Percentiles rank a stretch among this genome's conserved stretches.
phyloP scores from a whole-genome alignment of 2,888 invertebrate species.

The Melanargia galathea region DNA sequence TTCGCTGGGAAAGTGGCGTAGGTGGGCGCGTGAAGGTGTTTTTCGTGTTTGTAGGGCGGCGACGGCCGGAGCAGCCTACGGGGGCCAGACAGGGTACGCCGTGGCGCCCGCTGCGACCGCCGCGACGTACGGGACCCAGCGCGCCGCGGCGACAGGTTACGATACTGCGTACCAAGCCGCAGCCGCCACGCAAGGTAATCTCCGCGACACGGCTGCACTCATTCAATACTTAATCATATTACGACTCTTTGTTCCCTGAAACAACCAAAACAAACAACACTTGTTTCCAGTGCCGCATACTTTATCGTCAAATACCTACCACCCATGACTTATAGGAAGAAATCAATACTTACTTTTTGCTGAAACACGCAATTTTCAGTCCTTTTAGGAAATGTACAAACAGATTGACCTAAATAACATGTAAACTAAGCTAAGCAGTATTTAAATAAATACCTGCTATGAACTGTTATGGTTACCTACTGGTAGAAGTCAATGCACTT shows the following conservation, averaged over 20 bases:
- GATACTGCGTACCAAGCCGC: slow-evolving; percentile 92
- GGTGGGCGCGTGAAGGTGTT: slow-evolving; percentile 41
- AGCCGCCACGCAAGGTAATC: slow-evolving; percentile 87
- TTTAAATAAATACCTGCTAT: neutral
- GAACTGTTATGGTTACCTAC: neutral
- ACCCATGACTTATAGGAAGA: neutral
- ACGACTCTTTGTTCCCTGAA: neutral
- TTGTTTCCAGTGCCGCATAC: neutral
- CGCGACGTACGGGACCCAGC: slow-evolving; percentile 92
- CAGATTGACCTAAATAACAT: too few relatives aligned
- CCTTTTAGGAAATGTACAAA: neutral
- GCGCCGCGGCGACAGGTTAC: slow-evolving; percentile 89
- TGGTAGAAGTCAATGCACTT: neutral
- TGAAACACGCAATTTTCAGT: neutral
- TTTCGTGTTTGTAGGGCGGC: slow-evolving; percentile 80
- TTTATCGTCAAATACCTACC: neutral
- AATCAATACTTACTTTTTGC: slow-evolving; percentile 7
- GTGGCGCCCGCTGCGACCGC: slow-evolving; percentile 92
- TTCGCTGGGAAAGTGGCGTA: slow-evolving; percentile 41
- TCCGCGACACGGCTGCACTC: neutral
- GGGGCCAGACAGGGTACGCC: slow-evolving; percentile 92
- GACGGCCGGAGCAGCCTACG: slow-evolving; percentile 91
- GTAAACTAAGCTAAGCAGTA: neutral
- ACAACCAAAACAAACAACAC: slow-evolving; percentile 9
- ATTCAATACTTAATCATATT: neutral